Conservation (phyloP, 2,113 vertebrate genomes). For the Diadophis punctatus region DNA sequence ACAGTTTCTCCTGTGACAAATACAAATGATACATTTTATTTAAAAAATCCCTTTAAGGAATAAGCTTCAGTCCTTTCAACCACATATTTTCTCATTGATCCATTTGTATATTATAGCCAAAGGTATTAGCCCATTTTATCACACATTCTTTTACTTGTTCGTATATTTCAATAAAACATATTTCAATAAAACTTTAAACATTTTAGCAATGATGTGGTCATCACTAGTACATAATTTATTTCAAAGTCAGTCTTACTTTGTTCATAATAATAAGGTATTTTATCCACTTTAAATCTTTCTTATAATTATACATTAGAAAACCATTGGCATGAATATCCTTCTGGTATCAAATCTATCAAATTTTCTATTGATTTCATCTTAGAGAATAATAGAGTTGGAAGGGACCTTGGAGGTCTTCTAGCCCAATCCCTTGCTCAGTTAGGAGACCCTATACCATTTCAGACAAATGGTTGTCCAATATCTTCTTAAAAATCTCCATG, state of each 20-base stretch:
- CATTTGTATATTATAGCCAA: not conserved
- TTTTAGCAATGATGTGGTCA: not conserved
- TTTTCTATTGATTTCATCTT: too few relatives aligned
- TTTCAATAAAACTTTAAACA: not conserved
- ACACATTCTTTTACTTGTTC: not conserved
- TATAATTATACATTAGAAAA: too few relatives aligned
- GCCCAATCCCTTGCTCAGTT: too few relatives aligned
- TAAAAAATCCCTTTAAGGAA: not conserved
- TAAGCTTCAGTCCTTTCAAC: not conserved
- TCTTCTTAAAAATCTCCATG: too few relatives aligned
- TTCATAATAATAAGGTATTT: not conserved
- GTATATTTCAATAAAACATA: not conserved
- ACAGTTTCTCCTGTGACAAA: not conserved
- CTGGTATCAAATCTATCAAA: too few relatives aligned
- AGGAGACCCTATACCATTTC: too few relatives aligned
- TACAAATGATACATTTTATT: not conserved
- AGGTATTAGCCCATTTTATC: not conserved
- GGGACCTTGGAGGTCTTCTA: too few relatives aligned
- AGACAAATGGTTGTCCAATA: too few relatives aligned
- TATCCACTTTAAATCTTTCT: not conserved
- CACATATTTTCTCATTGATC: not conserved
- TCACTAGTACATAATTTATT: not conserved
- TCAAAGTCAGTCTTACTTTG: not conserved
- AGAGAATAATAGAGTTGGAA: too few relatives aligned
- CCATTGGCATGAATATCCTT: too few relatives aligned